phyloP scores from a whole-genome alignment of 2,797 vertebrate species.

The Anas bahamensis region DNA sequence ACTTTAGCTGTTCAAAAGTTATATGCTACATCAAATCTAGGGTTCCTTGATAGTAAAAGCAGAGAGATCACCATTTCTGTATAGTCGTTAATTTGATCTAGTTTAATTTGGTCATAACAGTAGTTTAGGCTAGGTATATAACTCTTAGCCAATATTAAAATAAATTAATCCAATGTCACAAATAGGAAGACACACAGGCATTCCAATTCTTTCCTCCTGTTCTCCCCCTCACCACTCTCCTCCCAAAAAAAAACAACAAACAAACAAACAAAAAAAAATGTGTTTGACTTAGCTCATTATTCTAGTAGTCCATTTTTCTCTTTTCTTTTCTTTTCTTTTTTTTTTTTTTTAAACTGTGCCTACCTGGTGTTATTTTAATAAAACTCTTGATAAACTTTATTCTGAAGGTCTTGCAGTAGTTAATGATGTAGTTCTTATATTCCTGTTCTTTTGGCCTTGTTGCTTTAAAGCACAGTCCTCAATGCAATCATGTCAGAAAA shows the following conservation, averaged over 20 bases:
- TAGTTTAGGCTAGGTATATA: neutral
- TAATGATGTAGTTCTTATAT: constrained; percentile 57
- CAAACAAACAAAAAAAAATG: neutral
- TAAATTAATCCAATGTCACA: neutral
- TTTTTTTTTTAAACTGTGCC: neutral
- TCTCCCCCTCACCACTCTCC: too few species aligned
- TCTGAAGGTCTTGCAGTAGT: constrained; percentile 28
- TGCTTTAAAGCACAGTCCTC: constrained; percentile 60
- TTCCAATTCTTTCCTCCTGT: neutral
- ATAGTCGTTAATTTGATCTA: neutral
- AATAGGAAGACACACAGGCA: neutral
- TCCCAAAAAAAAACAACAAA: neutral
- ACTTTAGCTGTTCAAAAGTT: neutral
- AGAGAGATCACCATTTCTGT: neutral
- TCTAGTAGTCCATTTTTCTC: neutral
- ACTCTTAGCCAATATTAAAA: neutral
- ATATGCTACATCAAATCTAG: neutral
- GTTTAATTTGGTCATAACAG: neutral
- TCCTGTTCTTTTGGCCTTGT: constrained; percentile 21
- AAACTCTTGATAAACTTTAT: constrained; percentile 46
- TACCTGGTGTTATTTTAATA: constrained; percentile 27
- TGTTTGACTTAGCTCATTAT: neutral
- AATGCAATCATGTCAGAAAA: constrained; percentile 76
- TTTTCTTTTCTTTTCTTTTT: neutral
- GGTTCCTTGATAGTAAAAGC: neutral